These are phyloP conservation scores for Temnothorax curvispinosus DNA, from an alignment of 1,140 invertebrate genomes.

Conservation along the genomic window DNA sequence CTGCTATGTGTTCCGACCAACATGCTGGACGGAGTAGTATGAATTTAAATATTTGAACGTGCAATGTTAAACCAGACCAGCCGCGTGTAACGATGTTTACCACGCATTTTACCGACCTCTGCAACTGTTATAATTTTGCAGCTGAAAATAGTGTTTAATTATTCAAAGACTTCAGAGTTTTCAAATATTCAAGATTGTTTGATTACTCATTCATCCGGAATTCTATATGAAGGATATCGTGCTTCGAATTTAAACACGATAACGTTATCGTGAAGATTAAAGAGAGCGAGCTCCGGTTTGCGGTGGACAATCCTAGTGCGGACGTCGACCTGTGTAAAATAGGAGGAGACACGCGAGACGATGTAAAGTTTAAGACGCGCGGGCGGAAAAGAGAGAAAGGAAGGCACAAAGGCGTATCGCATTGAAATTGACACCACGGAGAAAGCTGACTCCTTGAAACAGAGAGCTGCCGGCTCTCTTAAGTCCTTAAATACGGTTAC, in stretches of 20 bases:
- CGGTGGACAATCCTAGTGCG: slow-evolving; percentile 48
- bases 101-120: slow-evolving; percentile 30
- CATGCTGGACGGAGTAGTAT: slow-evolving; percentile 11
- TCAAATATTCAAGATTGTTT: not conserved
- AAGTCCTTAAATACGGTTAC: slow-evolving; percentile 58
- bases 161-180: slow-evolving; percentile 38
- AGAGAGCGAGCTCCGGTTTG: slow-evolving; percentile 25
- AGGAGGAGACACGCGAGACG: slow-evolving; percentile 61
- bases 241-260: not conserved
- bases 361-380: slow-evolving; percentile 48
- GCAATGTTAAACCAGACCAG: slow-evolving; percentile 32
- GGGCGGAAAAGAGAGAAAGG: not conserved
- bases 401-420: slow-evolving; percentile 40
- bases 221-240: not conserved
- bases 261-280: slow-evolving; percentile 24
- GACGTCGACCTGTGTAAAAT: slow-evolving; percentile 64
- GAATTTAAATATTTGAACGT: slow-evolving; percentile 53
- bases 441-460: slow-evolving; percentile 65
- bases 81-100: slow-evolving; percentile 50
- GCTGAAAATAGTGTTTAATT: slow-evolving; percentile 15
- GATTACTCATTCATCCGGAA: not conserved
- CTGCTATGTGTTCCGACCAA: not conserved
- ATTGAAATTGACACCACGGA: slow-evolving; percentile 71
- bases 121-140: slow-evolving; percentile 32
- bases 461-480: slow-evolving; percentile 56